A percentile compares a stretch with the other conserved stretches of the same genome.
Conservation (phyloP, 2,888 invertebrate genomes). For the Eumacrocentrus americanus region DNA sequence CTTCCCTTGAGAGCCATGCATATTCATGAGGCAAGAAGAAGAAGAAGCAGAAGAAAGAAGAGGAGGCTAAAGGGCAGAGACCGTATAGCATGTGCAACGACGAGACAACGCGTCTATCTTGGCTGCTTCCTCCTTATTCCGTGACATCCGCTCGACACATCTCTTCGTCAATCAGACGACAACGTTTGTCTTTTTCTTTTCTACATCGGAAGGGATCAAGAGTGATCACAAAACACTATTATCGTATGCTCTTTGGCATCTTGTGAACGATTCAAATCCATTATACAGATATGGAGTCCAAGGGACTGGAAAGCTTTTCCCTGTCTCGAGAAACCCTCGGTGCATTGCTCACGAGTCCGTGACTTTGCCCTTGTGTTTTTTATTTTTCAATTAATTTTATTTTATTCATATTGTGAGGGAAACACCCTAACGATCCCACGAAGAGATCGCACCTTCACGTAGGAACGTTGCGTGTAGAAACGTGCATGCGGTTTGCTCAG, state of each 20-base stretch:
- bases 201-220: background rate
- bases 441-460: conserved; percentile 12
- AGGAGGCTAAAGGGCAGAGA: background rate
- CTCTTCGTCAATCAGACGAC: background rate
- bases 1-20: background rate
- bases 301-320: conserved; percentile 8
- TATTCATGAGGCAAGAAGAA: conserved; percentile 7
- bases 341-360: conserved; percentile 3
- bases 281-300: background rate
- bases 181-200: background rate
- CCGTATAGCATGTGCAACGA: conserved; percentile 5
- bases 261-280: no score
- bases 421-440: conserved; percentile 19
- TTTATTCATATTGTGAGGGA: background rate
- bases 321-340: background rate
- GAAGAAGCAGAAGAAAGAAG: background rate
- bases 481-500: conserved; percentile 41
- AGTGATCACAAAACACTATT: background rate
- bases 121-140: conserved; percentile 49
- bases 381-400: background rate
- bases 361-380: conserved; percentile 6
- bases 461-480: no score
- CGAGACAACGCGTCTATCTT: conserved; percentile 35
- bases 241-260: background rate
- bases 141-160: conserved; percentile 53